These are phyloP conservation scores for Acrobasis repandana DNA, from an alignment of 2,888 invertebrate genomes.

Conservation along the genomic window DNA sequence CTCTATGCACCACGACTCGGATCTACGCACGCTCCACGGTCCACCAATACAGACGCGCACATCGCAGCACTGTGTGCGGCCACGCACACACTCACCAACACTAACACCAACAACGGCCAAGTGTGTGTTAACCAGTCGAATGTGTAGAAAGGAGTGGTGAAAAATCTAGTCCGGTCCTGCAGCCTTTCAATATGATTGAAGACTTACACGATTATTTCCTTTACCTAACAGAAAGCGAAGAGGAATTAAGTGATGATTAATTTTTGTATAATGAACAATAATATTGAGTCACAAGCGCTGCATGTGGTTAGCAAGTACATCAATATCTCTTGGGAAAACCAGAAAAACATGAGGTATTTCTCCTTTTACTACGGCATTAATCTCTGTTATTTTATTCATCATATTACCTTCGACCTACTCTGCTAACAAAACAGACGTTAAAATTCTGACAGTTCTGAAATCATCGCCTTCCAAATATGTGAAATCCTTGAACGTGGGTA, in stretches of 20 bases:
- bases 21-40: constrained; percentile 68
- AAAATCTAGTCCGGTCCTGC: constrained; percentile 63
- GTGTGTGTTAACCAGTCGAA: constrained; percentile 50
- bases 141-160: constrained; percentile 71
- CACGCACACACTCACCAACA: constrained; percentile 38
- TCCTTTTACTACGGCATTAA: constrained; percentile 6
- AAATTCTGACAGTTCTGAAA: constrained; percentile 74
- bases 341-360: constrained; percentile 22
- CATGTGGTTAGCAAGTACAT: constrained; percentile 33
- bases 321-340: constrained; percentile 29
- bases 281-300: constrained; percentile 33
- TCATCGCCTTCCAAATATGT: constrained; percentile 79
- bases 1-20: constrained; percentile 57
- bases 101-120: constrained; percentile 40
- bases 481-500: constrained; percentile 79
- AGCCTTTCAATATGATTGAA: constrained; percentile 43
- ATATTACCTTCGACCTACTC: constrained; percentile 48
- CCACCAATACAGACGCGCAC: constrained; percentile 52
- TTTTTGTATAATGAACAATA: constrained; percentile 22
- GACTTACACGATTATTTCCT: constrained; percentile 16
- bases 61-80: constrained; percentile 47
- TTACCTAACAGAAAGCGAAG: constrained; percentile 15
- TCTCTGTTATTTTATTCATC: constrained; percentile 40
- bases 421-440: constrained; percentile 67
- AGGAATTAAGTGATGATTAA: constrained; percentile 23